Base-by-base conservation (phyloP, 1,140 invertebrate species). In the Pantala flavescens region DNA sequence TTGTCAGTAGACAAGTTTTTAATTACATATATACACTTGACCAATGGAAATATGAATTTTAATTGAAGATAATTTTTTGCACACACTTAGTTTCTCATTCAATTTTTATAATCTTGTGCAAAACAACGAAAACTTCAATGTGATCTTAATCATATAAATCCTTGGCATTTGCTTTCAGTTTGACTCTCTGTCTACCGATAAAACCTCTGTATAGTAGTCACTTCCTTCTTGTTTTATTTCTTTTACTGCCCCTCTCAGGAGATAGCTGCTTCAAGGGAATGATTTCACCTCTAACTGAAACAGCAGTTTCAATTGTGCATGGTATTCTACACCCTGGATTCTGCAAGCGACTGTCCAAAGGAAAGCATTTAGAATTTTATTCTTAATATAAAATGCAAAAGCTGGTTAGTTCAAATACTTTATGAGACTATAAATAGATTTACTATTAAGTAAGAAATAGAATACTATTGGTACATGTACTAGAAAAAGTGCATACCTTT, bases 221-320 rank as follows among this genome's bases (percentile, higher is more conserved):
- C 42, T 72, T 72, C 19, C 19, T n/a, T 72, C 24, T 72, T 36
- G 19, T n/a, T 36, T 72, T 42, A 72, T 72, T 42, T 28, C 49
- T 63, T 63, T 19, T 19, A 63, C 49, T 63, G 49, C 49, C 12
- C n/a, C n/a, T 63, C 49, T 63, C 49, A 19, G 72, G 24, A 23
- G 76, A 75, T 12, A 77, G 16, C 12, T 71, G 63, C 63, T 73
- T 55, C 43, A 77, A 63, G 0, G 76, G 76, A 36, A 77, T 77
- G 23, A 75, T 75, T 42, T 77, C 76, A 21, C 76, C 76, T 14
- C 42, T 24, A 28, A 63, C 74, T 12, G 73, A 71, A 9, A 77
- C 72, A 1, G 76, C 76, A 28, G 76, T 77, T 12, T 49, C 42
- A 21, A 73, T 49, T 9, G 21, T 24, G 7, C 36, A 49, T 43